Evolutionary conservation across 1,140 invertebrate species (phyloP).

Genomic region (Calliphora vicina): DNA sequence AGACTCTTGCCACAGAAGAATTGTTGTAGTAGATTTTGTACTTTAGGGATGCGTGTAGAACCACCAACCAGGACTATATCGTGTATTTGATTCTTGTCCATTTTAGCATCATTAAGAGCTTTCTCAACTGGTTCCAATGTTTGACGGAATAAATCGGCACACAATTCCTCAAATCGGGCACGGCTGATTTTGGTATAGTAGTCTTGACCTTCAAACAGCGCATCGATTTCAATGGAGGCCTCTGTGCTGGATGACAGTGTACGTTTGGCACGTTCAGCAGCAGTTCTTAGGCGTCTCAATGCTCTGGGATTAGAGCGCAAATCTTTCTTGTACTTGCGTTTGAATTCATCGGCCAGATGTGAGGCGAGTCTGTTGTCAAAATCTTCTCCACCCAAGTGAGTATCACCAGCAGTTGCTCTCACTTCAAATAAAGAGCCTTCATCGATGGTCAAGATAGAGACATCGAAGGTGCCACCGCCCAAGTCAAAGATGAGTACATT

Average conservation of each 20-base stretch:
- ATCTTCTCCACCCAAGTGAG: conserved; percentile 78
- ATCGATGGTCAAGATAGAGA: conserved; percentile 85
- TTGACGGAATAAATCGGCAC: conserved; percentile 78
- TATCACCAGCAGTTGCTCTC: conserved; percentile 79
- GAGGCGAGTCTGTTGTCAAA: conserved; percentile 84
- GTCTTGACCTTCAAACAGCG: conserved; percentile 78
- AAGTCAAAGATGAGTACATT: conserved; percentile 79
- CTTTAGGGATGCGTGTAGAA: conserved; percentile 72
- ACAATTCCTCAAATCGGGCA: conserved; percentile 87
- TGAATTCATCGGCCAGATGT: conserved; percentile 80
- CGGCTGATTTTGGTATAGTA: conserved; percentile 86
- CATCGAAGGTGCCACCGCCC: conserved; percentile 82
- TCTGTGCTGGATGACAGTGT: conserved; percentile 74
- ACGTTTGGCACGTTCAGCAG: conserved; percentile 76
- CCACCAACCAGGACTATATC: conserved; percentile 73
- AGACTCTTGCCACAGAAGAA: conserved; percentile 72
- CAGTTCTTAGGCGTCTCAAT: conserved; percentile 78
- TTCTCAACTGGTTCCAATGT: conserved; percentile 78
- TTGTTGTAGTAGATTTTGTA: conserved; percentile 70
- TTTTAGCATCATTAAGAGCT: conserved; percentile 77
- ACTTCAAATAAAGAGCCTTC: conserved; percentile 85
- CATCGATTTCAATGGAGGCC: conserved; percentile 78
- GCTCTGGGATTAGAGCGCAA: conserved; percentile 78
- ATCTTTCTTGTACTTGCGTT: conserved; percentile 85
- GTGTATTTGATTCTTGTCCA: conserved; percentile 74